These are phyloP conservation scores for Pogonophryne albipinna DNA, from an alignment of 2,797 vertebrate species.

Conservation along the genomic window DNA sequence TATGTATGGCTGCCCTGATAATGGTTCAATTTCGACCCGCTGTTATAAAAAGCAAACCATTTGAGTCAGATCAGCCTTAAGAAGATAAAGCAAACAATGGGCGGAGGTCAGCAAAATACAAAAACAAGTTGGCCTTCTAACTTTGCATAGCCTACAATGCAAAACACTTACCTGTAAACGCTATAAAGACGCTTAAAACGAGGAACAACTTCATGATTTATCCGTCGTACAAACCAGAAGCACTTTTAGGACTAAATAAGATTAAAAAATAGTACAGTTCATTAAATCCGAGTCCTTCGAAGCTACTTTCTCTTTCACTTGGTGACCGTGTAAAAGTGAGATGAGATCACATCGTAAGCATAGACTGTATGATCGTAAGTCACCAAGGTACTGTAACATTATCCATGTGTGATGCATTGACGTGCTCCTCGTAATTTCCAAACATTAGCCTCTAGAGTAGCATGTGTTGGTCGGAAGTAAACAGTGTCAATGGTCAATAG, in stretches of 20 bases:
- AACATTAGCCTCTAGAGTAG: background rate
- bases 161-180: constrained; percentile 49
- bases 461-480: too few relatives aligned
- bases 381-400: background rate
- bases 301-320: background rate
- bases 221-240: accelerated
- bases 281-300: too few relatives aligned
- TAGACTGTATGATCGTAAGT: background rate
- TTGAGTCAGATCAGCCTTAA: background rate
- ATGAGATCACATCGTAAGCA: too few relatives aligned
- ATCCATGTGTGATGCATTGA: background rate
- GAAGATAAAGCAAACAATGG: background rate
- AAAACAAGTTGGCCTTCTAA: background rate
- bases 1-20: background rate
- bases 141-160: too few relatives aligned
- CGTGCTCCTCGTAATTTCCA: background rate
- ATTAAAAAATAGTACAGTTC: background rate
- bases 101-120: background rate
- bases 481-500: background rate
- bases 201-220: constrained; percentile 26
- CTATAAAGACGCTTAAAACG: constrained; percentile 9
- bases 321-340: background rate
- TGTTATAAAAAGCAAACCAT: background rate
- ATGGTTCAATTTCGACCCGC: too few relatives aligned
- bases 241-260: accelerated